Percentiles rank a stretch among this genome's conserved stretches.
Conservation (phyloP, 2,888 invertebrate species). For the Ceratothoa steindachneri region DNA sequence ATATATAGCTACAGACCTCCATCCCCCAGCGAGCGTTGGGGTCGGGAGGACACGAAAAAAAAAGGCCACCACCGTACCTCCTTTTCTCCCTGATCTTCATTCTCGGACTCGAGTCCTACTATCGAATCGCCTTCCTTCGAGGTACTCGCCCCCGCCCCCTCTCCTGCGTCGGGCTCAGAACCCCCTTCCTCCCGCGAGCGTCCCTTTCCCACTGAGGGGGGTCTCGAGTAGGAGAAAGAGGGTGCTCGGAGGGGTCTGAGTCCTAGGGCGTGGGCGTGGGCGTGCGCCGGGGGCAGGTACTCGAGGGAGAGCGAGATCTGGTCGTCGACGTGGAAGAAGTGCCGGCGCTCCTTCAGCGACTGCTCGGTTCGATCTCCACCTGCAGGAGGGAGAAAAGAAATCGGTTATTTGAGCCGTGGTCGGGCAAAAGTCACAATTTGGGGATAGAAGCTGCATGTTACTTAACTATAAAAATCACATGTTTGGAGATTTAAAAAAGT, state of each 20-base stretch:
- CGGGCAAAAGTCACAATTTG: not conserved
- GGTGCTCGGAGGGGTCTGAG: constrained; percentile 15
- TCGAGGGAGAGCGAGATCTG: constrained; percentile 45
- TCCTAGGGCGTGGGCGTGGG: constrained; percentile 20
- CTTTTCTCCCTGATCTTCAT: too few species aligned
- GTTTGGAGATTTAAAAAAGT: not conserved
- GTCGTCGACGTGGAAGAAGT: constrained; percentile 47
- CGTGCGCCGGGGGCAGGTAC: constrained; percentile 29
- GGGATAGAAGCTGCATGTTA: too few species aligned
- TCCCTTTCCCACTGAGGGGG: constrained; percentile 21
- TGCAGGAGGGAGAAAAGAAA: too few species aligned
- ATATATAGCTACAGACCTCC: too few species aligned
- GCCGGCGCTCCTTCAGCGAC: constrained; percentile 32
- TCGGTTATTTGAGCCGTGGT: too few species aligned
- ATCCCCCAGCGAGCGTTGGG: too few species aligned
- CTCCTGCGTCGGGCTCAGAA: not conserved
- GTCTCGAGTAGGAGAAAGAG: not conserved
- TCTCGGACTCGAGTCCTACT: too few species aligned
- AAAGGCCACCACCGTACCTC: too few species aligned
- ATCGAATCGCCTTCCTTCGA: too few species aligned
- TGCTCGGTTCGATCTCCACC: constrained; percentile 45
- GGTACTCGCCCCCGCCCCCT: not conserved
- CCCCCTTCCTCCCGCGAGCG: not conserved
- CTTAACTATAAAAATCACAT: not conserved
- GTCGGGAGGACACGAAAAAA: too few species aligned